Base-by-base conservation (phyloP, 1,140 invertebrate genomes). In the Drosophila truncata region DNA sequence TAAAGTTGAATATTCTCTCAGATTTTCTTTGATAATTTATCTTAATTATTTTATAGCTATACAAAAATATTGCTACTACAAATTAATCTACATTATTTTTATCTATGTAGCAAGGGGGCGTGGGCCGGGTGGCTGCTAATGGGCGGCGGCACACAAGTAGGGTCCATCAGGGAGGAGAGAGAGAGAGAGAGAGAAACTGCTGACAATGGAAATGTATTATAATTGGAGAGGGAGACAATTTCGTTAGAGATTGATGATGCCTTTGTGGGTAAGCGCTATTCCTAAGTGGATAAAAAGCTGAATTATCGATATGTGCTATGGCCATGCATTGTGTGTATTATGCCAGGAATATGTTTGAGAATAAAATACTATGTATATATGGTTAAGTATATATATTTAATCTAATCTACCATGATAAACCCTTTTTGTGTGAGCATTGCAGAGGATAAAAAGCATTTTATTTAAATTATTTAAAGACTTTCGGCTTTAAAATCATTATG, bases 201-300 rank as follows among this genome's bases (percentile, higher is more conserved):
- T 78, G 75, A 78, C 75, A 78, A 70, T 63, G 74, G 66, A 78
- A 54, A 76, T 76, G 54, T 74, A 74, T 58, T 74, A 65, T 76
- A 55, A 65, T 63, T 65, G 67, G 73, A 67, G 46, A 11, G 60
- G 33, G 69, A 20, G 67, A 39, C 58, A 62, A 74, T 73, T 72
- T 33, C 42, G 42, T 47, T 59, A 44, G 42, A 73, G 70, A 73
- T 73, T 73, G 70, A 73, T 72, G 70, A 50, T 72, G 66, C 67
- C 44, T 35, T 41, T 60, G 64, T 58, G 67, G 42, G 10, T 27
- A 67, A 70, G 37, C 27, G 63, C 66, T 70, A 67, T 70, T 69
- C 66, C 66, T 70, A 67, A 70, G 66, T 67, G 66, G 66, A 70
- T 70, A 70, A 70, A 67, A 70, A 70, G 63, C 66, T 46, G 66